A percentile compares a stretch with the other conserved stretches of the same genome.
phyloP scores from a whole-genome alignment of 2,888 invertebrate species.

The Eupithecia dodoneata region DNA sequence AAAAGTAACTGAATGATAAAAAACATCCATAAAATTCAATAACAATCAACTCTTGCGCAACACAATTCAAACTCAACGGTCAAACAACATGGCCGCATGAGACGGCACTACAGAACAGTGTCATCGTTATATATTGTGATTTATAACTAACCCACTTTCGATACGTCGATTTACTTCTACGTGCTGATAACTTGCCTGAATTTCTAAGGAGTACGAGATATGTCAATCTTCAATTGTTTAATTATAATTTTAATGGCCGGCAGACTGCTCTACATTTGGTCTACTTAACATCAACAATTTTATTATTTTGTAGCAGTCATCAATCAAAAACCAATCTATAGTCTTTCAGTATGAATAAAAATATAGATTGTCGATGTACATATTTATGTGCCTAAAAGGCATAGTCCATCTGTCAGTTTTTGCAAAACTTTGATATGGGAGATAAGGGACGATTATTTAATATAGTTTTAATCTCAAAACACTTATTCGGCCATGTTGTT shows the following conservation, averaged over 20 bases:
- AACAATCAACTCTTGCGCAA: background rate
- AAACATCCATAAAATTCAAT: background rate
- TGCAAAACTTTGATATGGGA: background rate
- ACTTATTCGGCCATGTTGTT: conserved; percentile 33
- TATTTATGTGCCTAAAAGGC: background rate
- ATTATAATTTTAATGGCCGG: background rate
- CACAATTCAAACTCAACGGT: conserved; percentile 28
- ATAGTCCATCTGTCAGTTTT: background rate
- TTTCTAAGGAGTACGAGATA: conserved; percentile 13
- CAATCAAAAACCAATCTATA: background rate
- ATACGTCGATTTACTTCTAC: conserved; percentile 29
- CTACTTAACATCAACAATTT: background rate
- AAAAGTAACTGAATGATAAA: background rate
- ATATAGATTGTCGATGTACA: background rate
- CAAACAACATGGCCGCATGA: conserved; percentile 34
- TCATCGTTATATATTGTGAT: conserved; percentile 38
- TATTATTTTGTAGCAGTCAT: background rate
- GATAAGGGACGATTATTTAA: too few species aligned
- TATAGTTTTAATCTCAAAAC: too few species aligned
- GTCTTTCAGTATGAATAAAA: background rate
- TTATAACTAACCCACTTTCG: conserved; percentile 38
- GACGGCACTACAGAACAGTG: conserved; percentile 35
- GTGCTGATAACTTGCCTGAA: conserved; percentile 30
- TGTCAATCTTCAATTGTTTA: background rate
- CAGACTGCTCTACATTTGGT: background rate